These are phyloP conservation scores for Epinephelus lanceolatus DNA, from an alignment of 2,113 vertebrate species.

Conservation along the genomic window DNA sequence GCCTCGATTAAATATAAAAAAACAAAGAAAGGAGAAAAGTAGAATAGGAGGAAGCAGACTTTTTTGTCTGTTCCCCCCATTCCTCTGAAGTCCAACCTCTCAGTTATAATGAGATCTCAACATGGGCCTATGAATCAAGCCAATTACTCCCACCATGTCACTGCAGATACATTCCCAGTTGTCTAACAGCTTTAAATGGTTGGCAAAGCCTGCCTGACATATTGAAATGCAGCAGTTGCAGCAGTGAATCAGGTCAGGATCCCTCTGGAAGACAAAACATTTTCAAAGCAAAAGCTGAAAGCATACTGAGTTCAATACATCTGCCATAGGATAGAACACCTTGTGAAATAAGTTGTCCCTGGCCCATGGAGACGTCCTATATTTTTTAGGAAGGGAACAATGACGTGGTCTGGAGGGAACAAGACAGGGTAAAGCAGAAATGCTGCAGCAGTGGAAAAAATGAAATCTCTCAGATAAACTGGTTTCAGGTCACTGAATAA, in stretches of 20 bases:
- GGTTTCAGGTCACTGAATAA: constrained; percentile 62
- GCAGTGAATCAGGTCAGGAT: constrained; percentile 36
- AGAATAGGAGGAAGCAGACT: constrained; percentile 19
- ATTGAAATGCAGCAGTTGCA: constrained; percentile 30
- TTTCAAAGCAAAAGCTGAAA: constrained; percentile 27
- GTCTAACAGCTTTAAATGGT: constrained; percentile 55
- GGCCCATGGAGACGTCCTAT: constrained; percentile 52
- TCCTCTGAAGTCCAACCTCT: constrained; percentile 54
- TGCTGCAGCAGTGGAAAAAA: constrained; percentile 48
- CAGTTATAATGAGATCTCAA: constrained; percentile 70
- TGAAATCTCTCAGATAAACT: constrained; percentile 40
- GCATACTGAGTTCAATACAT: constrained; percentile 9
- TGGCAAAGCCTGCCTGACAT: constrained; percentile 51
- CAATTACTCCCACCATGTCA: constrained; percentile 71
- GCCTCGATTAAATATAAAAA: constrained; percentile 30
- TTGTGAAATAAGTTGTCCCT: constrained; percentile 47
- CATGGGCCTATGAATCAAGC: constrained; percentile 61
- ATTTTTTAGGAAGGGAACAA: constrained; percentile 65
- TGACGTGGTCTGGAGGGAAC: constrained; percentile 61
- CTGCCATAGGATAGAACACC: constrained; percentile 30
- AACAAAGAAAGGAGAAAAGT: neutral
- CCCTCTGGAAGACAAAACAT: constrained; percentile 26
- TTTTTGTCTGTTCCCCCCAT: constrained; percentile 36
- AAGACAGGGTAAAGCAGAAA: constrained; percentile 58
- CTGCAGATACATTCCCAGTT: constrained; percentile 50